Evolutionary conservation across 2,797 vertebrate species (phyloP).

Genomic region (Periophthalmus magnuspinnatus): DNA sequence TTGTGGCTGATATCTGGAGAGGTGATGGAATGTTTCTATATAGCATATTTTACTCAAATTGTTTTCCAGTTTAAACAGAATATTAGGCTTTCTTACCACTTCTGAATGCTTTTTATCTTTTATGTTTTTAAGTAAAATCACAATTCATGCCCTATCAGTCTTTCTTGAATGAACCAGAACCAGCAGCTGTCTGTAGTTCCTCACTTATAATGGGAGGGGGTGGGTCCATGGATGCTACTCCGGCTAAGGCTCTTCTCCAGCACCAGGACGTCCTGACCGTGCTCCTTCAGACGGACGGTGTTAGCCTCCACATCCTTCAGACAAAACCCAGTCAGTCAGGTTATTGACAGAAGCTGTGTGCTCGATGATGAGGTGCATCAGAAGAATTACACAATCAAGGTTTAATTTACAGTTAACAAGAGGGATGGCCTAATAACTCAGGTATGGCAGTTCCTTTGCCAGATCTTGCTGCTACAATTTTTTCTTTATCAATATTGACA

Average conservation of each 20-base stretch:
- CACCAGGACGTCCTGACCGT: slow-evolving; percentile 96
- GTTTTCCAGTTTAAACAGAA: too few species aligned
- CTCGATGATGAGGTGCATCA: background rate
- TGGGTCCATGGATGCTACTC: slow-evolving; percentile 79
- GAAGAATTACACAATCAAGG: slow-evolving; percentile 2
- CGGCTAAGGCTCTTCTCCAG: slow-evolving; percentile 91
- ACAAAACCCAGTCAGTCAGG: slow-evolving; percentile 29
- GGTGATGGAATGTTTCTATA: too few species aligned
- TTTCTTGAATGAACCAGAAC: background rate
- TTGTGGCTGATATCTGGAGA: too few species aligned
- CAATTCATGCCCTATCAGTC: background rate
- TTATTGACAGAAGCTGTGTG: background rate
- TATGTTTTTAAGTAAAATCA: background rate
- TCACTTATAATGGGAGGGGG: slow-evolving; percentile 88
- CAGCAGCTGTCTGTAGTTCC: background rate
- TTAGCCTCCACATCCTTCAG: slow-evolving; percentile 97
- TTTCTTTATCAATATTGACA: background rate
- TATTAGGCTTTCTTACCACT: too few species aligned
- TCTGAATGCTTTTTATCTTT: background rate
- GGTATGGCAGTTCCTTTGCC: too few species aligned
- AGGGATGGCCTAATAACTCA: background rate
- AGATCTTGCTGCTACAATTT: background rate
- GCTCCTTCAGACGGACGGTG: slow-evolving; percentile 97
- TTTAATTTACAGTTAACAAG: background rate
- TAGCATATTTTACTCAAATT: too few species aligned